Base-by-base conservation (phyloP, 2,797 vertebrate species). In the Pagetopsis macropterus region DNA sequence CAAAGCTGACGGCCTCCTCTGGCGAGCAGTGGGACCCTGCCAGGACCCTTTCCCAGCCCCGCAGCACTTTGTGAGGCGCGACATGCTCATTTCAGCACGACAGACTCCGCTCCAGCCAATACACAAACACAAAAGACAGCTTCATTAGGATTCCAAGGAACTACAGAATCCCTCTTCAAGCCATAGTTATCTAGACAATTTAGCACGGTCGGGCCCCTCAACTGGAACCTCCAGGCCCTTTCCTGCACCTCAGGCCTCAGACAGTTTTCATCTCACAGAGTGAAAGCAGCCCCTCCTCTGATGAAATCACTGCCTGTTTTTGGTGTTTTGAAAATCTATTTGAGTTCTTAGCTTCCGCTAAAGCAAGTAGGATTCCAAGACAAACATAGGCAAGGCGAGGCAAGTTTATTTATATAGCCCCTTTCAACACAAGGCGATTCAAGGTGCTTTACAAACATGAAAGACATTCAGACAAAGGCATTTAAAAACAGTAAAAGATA, bases 91-190 rank as follows among this genome's bases (percentile, higher is more conserved):
- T 89, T 92, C 76, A 91, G 83, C 78, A 17, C 86, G 88, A 83
- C 88, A 82, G 90, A 92, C 88, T 90, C 75, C 16, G 76, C 74
- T 84, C 72, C 86, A 75, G 75, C 90, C 91, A 88, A 91, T 54
- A 87, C 82, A 91, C 83, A 85, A 87, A 83, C 70, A 95, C 94
- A 95, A 95, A 95, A 91, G 94, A 93, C 72, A 3, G 81, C 90
- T 92, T 94, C 92, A 94, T 95, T 95, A 93, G 90, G 86, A 95
- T 95, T 95, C 94, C 49, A 66, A 81, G 83, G 78, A 89, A 63
- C 59, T 48, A 19, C 76, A 0, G 43, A 49, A 81, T 82, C 82
- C 79, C 88, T 90, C 63, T 91, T 90, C 75, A 87, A 91, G 88
- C 76, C 37, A 77, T 87, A 82, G 94, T 93, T 93, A 89, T 93